Evolutionary conservation across 2,888 invertebrate genomes (phyloP).

Genomic region (Nebria salina): DNA sequence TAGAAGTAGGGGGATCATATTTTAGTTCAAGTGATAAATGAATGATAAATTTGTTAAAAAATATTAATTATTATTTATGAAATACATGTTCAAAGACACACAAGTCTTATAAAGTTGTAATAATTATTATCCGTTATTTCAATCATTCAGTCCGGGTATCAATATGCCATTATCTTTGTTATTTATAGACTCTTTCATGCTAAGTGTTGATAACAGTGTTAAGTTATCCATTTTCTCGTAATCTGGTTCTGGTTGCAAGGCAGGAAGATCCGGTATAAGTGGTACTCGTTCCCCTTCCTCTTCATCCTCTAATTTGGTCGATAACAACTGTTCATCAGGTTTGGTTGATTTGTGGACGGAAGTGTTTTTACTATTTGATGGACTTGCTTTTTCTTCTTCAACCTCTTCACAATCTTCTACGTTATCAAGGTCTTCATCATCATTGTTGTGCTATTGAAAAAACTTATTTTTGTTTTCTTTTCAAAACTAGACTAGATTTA

Average conservation of each 20-base stretch:
- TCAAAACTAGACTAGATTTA: neutral
- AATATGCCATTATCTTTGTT: constrained; percentile 34
- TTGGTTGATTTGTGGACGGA: constrained; percentile 18
- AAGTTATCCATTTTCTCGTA: constrained; percentile 62
- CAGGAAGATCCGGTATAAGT: constrained; percentile 50
- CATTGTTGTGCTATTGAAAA: constrained; percentile 59
- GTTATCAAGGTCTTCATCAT: constrained; percentile 67
- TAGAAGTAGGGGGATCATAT: neutral
- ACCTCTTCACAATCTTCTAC: constrained; percentile 64
- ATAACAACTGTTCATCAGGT: neutral
- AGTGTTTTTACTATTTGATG: constrained; percentile 16
- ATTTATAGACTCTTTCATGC: constrained; percentile 54
- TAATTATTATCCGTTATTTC: constrained; percentile 2
- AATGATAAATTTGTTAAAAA: constrained; percentile 34
- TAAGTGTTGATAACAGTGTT: constrained; percentile 59
- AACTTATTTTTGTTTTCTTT: constrained; percentile 39
- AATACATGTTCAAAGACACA: constrained; percentile 28
- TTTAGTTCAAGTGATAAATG: neutral
- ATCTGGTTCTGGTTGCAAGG: constrained; percentile 57
- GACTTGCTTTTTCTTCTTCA: constrained; percentile 53
- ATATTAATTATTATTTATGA: constrained; percentile 40
- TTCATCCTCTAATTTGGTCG: constrained; percentile 29
- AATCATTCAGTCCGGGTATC: constrained; percentile 41
- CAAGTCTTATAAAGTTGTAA: constrained; percentile 11
- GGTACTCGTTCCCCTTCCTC: constrained; percentile 48